Evolutionary conservation across 2,888 invertebrate genomes (phyloP).

Genomic region (Branchellion lobata): DNA sequence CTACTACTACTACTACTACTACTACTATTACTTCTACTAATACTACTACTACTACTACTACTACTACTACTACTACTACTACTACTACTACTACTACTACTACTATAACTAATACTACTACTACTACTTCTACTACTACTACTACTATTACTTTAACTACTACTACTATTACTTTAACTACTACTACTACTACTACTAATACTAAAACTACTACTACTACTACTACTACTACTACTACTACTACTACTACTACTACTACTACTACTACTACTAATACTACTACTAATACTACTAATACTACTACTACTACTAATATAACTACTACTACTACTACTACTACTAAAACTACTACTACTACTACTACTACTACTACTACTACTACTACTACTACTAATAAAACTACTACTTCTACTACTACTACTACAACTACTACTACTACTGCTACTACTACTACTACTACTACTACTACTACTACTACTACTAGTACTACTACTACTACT

Average conservation of each 20-base stretch:
- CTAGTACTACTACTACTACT: not conserved
- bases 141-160: too few relatives aligned
- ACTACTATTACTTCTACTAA: slow-evolving; percentile 5
- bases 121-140: not conserved
- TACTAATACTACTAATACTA: not conserved
- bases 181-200: too few relatives aligned
- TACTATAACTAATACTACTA: not conserved
- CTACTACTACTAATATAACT: not conserved
- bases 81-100: slow-evolving; percentile 4
- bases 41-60: slow-evolving; percentile 7
- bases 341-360: not conserved
- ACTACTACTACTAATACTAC: slow-evolving; percentile 3
- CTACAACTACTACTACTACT: not conserved
- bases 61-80: slow-evolving; percentile 18
- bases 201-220: not conserved
- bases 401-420: not conserved
- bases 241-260: slow-evolving; percentile 12
- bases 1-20: slow-evolving; percentile 27
- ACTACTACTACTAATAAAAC: not conserved
- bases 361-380: not conserved
- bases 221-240: slow-evolving; percentile 17
- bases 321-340: not conserved
- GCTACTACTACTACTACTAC: not conserved
- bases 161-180: too few relatives aligned
- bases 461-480: not conserved